A percentile compares a stretch with the other conserved stretches of the same genome.
Conservation (phyloP, 1,140 invertebrate species). For the Drosophila leontia region DNA sequence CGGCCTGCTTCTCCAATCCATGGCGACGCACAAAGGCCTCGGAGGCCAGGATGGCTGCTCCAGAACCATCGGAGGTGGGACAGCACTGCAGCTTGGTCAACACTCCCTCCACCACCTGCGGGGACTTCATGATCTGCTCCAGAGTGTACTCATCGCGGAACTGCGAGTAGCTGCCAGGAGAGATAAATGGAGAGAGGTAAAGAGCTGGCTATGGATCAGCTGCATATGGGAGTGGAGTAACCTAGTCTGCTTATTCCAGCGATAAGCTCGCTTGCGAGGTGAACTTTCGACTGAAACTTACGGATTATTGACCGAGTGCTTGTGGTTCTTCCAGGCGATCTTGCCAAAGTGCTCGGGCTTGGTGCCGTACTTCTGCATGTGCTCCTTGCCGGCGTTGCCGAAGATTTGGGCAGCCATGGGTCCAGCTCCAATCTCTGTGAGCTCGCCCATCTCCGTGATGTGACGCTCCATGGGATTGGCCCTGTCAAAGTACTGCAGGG, state of each 20-base stretch:
- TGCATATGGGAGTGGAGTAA: conserved; percentile 80
- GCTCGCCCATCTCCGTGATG: conserved; percentile 93
- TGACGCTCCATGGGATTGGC: conserved; percentile 98
- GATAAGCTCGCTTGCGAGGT: conserved; percentile 39
- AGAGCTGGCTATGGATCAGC: conserved; percentile 86
- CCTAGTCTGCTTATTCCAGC: conserved; percentile 91
- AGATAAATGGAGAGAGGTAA: conserved; percentile 33
- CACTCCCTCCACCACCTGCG: conserved; percentile 94
- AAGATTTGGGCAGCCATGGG: conserved; percentile 98
- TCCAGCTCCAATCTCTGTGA: conserved; percentile 91
- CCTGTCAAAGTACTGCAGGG: conserved; percentile 90
- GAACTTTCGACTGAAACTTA: conserved; percentile 86
- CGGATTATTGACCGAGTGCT: conserved; percentile 98
- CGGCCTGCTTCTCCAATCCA: conserved; percentile 97
- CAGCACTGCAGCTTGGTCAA: conserved; percentile 98
- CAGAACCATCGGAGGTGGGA: conserved; percentile 98
- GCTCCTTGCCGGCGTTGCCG: conserved; percentile 97
- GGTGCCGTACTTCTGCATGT: conserved; percentile 98
- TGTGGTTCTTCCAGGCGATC: conserved; percentile 98
- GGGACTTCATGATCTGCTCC: conserved; percentile 94
- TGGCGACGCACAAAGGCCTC: conserved; percentile 95
- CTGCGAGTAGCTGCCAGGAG: conserved; percentile 90
- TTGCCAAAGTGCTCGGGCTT: conserved; percentile 97
- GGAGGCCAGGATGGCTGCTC: conserved; percentile 95
- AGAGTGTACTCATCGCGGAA: conserved; percentile 95